Percentiles rank a stretch among this genome's conserved stretches.
Evolutionary conservation across 2,113 vertebrate genomes (phyloP).

Genomic region (Rutilus rutilus): DNA sequence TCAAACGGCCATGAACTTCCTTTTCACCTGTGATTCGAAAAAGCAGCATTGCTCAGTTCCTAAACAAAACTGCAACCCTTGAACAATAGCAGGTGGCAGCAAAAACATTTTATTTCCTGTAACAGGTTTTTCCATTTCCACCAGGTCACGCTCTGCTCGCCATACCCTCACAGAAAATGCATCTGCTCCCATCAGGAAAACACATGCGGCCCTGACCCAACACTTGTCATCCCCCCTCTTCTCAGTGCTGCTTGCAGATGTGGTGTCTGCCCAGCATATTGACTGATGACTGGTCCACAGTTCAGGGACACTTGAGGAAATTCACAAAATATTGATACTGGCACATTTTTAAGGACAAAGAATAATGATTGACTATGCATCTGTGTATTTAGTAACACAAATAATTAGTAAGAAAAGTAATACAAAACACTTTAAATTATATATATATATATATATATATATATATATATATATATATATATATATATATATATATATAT

Average conservation of each 20-base stretch:
- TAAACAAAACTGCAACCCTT: constrained; percentile 14
- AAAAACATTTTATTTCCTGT: constrained; percentile 54
- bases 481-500: neutral
- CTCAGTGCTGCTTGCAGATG: constrained; percentile 14
- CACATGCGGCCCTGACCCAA: constrained; percentile 31
- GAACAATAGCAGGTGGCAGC: constrained; percentile 58
- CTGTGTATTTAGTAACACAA: neutral
- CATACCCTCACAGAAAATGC: constrained; percentile 40
- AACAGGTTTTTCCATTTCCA: constrained; percentile 60
- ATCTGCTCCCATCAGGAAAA: constrained; percentile 21
- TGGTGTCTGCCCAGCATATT: constrained; percentile 22
- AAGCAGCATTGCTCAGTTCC: neutral
- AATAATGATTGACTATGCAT: neutral
- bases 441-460: neutral
- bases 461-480: neutral
- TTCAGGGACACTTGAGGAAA: constrained; percentile 35
- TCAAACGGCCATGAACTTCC: constrained; percentile 2
- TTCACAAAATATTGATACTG: neutral
- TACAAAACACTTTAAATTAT: neutral
- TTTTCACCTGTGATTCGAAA: constrained; percentile 9
- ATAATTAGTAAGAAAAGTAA: no score
- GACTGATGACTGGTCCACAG: constrained; percentile 32
- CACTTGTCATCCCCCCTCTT: neutral
- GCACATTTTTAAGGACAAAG: neutral
- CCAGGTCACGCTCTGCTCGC: constrained; percentile 55